Percentiles rank a stretch among this genome's conserved stretches.
phyloP scores from a whole-genome alignment of 2,888 invertebrate species.

The Aspidiotus rigidus region DNA sequence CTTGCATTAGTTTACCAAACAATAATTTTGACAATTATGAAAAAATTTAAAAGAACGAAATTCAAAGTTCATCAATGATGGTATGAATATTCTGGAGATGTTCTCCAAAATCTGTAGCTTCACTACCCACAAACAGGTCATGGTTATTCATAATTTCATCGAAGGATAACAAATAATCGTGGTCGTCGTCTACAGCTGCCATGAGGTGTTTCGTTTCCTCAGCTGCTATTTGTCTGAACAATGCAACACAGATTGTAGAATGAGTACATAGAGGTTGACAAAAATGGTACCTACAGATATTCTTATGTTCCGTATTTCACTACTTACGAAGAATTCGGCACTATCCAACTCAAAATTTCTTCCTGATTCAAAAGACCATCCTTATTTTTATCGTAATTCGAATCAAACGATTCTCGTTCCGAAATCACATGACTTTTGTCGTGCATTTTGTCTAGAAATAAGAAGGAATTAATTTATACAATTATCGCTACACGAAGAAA shows the following conservation, averaged over 20 bases:
- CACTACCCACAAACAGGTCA: slow-evolving; percentile 84
- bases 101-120: slow-evolving; percentile 80
- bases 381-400: slow-evolving; percentile 75
- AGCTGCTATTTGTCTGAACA: slow-evolving; percentile 65
- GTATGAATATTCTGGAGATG: slow-evolving; percentile 69
- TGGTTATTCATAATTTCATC: slow-evolving; percentile 75
- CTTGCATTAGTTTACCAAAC: too few species aligned
- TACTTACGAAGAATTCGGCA: slow-evolving; percentile 26
- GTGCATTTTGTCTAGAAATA: slow-evolving; percentile 49
- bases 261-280: neutral
- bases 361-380: slow-evolving; percentile 64
- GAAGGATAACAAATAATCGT: slow-evolving; percentile 67
- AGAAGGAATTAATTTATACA: slow-evolving; percentile 15
- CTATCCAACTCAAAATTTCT: slow-evolving; percentile 47
- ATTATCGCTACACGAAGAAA: neutral
- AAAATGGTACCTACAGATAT: too few species aligned
- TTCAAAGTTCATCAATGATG: slow-evolving; percentile 67
- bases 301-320: too few species aligned
- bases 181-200: slow-evolving; percentile 73
- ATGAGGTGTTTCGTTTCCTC: slow-evolving; percentile 89
- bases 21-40: too few species aligned
- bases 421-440: slow-evolving; percentile 62
- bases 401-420: slow-evolving; percentile 75
- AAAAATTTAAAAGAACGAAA: too few species aligned
- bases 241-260: neutral